Percentiles rank a stretch among this genome's conserved stretches.
These are phyloP conservation scores for Neoitamus cyanurus DNA, from an alignment of 2,888 invertebrate species.

Conservation along the genomic window DNA sequence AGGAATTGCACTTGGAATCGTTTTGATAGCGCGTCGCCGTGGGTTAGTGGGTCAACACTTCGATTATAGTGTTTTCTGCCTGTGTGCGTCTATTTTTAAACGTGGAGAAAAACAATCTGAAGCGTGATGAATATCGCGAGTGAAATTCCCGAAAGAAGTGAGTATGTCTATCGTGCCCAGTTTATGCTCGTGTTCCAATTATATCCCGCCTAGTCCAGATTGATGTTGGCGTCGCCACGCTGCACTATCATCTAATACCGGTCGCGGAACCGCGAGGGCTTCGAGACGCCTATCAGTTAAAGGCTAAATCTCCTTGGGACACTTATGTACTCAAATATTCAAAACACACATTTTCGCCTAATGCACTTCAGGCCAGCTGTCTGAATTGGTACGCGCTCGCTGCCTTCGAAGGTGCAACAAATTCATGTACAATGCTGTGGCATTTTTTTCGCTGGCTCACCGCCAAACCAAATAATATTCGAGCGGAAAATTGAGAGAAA, in stretches of 20 bases:
- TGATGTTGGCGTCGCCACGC: background rate
- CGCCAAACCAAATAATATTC: background rate
- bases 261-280: background rate
- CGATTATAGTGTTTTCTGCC: background rate
- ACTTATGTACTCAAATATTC: background rate
- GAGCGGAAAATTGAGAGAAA: slow-evolving; percentile 3
- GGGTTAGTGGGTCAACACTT: slow-evolving; percentile 20
- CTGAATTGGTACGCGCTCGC: background rate
- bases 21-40: background rate
- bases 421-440: background rate
- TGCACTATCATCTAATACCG: background rate
- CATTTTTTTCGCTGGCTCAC: background rate
- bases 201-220: slow-evolving; percentile 11
- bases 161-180: background rate
- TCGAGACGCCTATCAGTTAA: too few species aligned
- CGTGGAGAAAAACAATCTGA: background rate
- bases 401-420: background rate
- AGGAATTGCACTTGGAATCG: background rate
- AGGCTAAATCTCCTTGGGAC: background rate
- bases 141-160: slow-evolving; percentile 19
- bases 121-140: slow-evolving; percentile 9
- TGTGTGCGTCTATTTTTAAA: background rate
- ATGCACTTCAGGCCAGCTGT: background rate
- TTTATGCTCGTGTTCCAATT: slow-evolving; percentile 6
- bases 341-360: background rate